These are phyloP conservation scores for Tokudaia muenninki DNA, from an alignment of 2,797 vertebrate genomes.

Conservation along the genomic window DNA sequence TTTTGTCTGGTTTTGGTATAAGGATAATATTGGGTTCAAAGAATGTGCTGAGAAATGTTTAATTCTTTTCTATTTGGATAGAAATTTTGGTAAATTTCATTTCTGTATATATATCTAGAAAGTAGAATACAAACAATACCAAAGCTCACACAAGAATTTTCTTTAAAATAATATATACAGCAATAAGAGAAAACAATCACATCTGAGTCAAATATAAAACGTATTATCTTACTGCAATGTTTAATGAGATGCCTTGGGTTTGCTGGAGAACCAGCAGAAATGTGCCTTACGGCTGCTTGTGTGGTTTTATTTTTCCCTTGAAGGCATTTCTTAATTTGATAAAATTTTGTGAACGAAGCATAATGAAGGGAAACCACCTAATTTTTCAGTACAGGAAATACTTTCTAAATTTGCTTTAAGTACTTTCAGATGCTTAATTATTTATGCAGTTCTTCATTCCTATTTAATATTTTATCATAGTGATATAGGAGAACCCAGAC, in stretches of 20 bases:
- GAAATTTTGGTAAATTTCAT: background rate
- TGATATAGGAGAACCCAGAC: background rate
- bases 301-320: background rate
- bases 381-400: background rate
- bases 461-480: background rate
- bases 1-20: background rate
- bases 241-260: background rate
- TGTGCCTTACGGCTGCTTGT: background rate
- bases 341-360: background rate
- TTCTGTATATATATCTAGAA: background rate
- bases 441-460: background rate
- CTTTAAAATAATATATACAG: background rate
- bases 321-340: constrained; percentile 1
- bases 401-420: background rate
- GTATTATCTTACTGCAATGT: background rate
- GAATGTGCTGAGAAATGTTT: background rate
- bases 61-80: background rate
- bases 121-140: background rate
- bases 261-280: background rate
- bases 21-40: background rate
- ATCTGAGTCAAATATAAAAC: background rate
- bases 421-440: background rate
- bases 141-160: background rate
- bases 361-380: background rate
- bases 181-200: background rate